These are phyloP conservation scores for Nemotelus nigrinus DNA, from an alignment of 2,888 invertebrate genomes.

Conservation along the genomic window DNA sequence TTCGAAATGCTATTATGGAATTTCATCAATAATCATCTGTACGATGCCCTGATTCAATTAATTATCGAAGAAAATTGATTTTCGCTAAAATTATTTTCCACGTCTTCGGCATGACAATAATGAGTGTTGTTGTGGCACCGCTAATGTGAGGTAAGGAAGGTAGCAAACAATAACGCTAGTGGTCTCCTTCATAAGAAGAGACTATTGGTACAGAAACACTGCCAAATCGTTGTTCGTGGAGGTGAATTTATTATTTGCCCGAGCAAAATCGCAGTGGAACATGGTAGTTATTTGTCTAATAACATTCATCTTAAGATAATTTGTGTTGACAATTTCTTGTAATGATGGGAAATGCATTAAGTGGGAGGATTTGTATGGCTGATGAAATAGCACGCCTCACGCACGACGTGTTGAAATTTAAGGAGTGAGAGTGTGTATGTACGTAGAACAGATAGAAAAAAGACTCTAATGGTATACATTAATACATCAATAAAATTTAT, in stretches of 20 bases:
- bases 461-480: too few relatives aligned
- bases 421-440: too few relatives aligned
- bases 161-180: too few relatives aligned
- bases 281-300: constrained; percentile 54
- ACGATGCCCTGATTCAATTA: constrained; percentile 46
- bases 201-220: too few relatives aligned
- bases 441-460: too few relatives aligned
- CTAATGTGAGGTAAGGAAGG: constrained; percentile 36
- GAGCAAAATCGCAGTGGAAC: constrained; percentile 52
- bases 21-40: constrained; percentile 49
- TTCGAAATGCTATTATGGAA: constrained; percentile 39
- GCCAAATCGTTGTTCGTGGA: neutral
- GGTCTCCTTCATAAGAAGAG: too few relatives aligned
- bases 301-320: constrained; percentile 54
- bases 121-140: constrained; percentile 21
- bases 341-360: constrained; percentile 21
- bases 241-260: constrained; percentile 46
- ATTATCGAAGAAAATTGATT: constrained; percentile 50
- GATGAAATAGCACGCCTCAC: neutral
- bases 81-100: constrained; percentile 45
- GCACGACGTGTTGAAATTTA: too few relatives aligned
- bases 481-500: too few relatives aligned
- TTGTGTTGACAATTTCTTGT: constrained; percentile 54
- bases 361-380: neutral
- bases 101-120: constrained; percentile 37